A percentile compares a stretch with the other conserved stretches of the same genome.
phyloP scores from a whole-genome alignment of 1,140 invertebrate species.

The Calliphora vicina region DNA sequence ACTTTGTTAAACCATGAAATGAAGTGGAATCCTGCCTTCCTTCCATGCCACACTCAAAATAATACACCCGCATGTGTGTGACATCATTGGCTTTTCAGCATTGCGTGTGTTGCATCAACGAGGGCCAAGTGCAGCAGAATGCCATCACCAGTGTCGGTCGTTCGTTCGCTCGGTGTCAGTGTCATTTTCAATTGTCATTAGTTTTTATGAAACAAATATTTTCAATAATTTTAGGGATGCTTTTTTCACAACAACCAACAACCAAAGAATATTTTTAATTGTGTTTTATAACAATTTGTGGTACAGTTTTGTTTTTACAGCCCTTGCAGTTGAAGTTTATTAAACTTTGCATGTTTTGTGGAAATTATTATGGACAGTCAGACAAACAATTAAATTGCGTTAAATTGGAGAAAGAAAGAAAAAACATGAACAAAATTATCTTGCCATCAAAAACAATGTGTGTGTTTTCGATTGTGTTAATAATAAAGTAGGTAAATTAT shows the following conservation, averaged over 20 bases:
- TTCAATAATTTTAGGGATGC: slow-evolving; percentile 13
- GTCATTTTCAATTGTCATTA: slow-evolving; percentile 13
- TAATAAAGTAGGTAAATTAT: slow-evolving; percentile 7
- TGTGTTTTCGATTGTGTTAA: not conserved
- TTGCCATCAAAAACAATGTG: not conserved
- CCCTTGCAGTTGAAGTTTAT: not conserved
- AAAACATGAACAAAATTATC: not conserved
- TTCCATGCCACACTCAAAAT: not conserved
- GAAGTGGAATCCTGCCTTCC: not conserved
- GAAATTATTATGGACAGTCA: not conserved
- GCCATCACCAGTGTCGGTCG: no score
- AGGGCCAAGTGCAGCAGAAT: not conserved
- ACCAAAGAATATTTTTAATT: not conserved
- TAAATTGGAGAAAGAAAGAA: no score
- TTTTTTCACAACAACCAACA: no score
- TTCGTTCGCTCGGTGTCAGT: not conserved
- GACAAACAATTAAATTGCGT: slow-evolving; percentile 13
- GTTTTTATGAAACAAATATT: not conserved
- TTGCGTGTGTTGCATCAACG: not conserved
- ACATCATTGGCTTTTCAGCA: not conserved
- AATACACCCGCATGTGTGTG: not conserved
- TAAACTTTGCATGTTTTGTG: not conserved
- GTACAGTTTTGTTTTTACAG: not conserved
- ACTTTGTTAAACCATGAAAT: slow-evolving; percentile 10
- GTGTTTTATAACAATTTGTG: not conserved